phyloP scores from a whole-genome alignment of 1,140 invertebrate species.

The Phenacoccus solenopsis region DNA sequence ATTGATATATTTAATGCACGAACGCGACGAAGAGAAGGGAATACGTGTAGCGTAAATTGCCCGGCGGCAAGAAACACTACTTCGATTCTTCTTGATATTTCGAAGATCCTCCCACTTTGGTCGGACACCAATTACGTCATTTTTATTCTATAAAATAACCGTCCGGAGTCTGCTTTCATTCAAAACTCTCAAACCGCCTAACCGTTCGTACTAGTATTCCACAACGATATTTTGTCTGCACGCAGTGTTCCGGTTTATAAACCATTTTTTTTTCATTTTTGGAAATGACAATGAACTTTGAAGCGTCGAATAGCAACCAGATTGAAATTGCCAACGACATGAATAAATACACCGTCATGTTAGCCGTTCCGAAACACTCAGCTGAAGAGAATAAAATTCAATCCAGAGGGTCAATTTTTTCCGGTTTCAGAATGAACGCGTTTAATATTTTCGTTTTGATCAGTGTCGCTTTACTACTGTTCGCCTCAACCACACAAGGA shows the following conservation, averaged over 20 bases:
- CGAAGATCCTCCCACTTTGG: not conserved
- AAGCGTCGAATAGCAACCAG: too few relatives aligned
- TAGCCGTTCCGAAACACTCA: not conserved
- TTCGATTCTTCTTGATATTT: not conserved
- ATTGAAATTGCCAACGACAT: not conserved
- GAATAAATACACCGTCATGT: not conserved
- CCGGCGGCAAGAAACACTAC: not conserved
- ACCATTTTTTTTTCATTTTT: not conserved
- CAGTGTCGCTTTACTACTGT: not conserved
- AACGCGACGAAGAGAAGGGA: not conserved
- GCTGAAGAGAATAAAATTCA: not conserved
- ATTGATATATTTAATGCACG: not conserved
- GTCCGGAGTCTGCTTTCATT: not conserved
- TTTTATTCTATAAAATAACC: not conserved
- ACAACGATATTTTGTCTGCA: not conserved
- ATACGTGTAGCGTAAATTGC: not conserved
- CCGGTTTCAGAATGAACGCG: not conserved
- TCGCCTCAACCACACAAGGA: not conserved
- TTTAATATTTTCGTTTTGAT: not conserved
- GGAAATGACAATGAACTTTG: not conserved
- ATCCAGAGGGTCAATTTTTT: not conserved
- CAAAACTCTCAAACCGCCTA: not conserved
- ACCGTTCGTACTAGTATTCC: not conserved
- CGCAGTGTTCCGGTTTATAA: not conserved
- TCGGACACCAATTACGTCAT: not conserved